phyloP scores from a whole-genome alignment of 2,113 vertebrate genomes.

The Colaptes auratus region DNA sequence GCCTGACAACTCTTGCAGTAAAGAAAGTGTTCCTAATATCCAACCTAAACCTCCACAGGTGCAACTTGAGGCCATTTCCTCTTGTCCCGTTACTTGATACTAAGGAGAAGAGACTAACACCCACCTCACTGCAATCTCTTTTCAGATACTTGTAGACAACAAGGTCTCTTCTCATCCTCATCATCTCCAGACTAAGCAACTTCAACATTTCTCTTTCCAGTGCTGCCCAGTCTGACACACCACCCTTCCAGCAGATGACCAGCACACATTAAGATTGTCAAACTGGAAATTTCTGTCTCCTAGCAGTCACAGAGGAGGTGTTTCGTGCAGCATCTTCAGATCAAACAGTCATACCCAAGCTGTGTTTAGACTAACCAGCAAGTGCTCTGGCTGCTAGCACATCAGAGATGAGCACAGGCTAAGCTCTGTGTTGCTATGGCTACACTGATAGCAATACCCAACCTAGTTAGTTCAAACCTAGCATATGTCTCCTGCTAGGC shows the following conservation, averaged over 20 bases:
- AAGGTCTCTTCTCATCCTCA: no score
- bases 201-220: not conserved
- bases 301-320: not conserved
- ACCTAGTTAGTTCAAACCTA: constrained; percentile 18
- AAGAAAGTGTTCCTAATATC: no score
- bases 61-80: no score
- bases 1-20: no score
- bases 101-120: no score
- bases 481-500: constrained; percentile 6
- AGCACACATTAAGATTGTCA: not conserved
- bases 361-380: not conserved
- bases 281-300: not conserved
- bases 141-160: no score
- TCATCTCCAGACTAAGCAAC: no score
- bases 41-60: no score
- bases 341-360: not conserved
- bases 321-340: not conserved
- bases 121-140: no score
- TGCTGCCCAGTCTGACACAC: not conserved
- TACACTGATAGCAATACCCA: constrained; percentile 6
- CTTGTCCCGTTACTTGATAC: no score
- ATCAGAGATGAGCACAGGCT: not conserved
- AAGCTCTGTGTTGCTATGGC: constrained; percentile 30
- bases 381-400: not conserved
- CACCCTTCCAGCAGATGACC: not conserved